Base-by-base conservation (phyloP, 1,140 invertebrate species). In the Akabosia matsudoensis region DNA sequence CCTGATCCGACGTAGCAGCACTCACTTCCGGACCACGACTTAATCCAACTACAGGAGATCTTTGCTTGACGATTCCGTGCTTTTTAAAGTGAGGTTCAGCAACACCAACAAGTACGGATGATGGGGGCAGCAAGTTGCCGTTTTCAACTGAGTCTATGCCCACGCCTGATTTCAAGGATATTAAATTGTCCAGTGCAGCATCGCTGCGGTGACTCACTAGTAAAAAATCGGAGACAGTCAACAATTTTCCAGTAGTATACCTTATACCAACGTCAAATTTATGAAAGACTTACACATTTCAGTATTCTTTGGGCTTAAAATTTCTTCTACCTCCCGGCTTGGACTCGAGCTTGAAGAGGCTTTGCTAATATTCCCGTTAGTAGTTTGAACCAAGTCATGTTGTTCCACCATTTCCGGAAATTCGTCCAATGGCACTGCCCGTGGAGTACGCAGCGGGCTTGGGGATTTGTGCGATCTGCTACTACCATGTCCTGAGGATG, bases 321-420 rank as follows among this genome's bases (percentile, higher is more conserved):
- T 92, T 84, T 93, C 90, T 82, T 91, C 88, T 0, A 96, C 93
- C 85, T 96, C 93, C 75, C 93, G 87, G 79, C 93, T 94, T 7
- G 94, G 93, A 83, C 92, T 93, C 1, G 80, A 81, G 4, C 77
- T 78, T 31, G 79, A 78, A 2, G 79, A 80, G 0, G 80, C 77
- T 34, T 81, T 79, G 33, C 77, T 79, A 7, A 61, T 37, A 74
- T 77, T 75, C 1, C 78, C 76, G 45, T 78, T 78, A 4, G 71
- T 54, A 67, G 33, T 73, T 7, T 76, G 61, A 67, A 30, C 31
- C 7, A 31, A 7, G n/a, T n/a, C n/a, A n/a, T n/a, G n/a, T n/a
- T n/a, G 37, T 30, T 67, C 61, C 31, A 24, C 13, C 7, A 30
- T 24, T 30, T 30, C 31, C 4, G 31, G 28, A 30, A 67, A 67